Base-by-base conservation (phyloP, 2,797 vertebrate genomes). In the Falco columbarius region DNA sequence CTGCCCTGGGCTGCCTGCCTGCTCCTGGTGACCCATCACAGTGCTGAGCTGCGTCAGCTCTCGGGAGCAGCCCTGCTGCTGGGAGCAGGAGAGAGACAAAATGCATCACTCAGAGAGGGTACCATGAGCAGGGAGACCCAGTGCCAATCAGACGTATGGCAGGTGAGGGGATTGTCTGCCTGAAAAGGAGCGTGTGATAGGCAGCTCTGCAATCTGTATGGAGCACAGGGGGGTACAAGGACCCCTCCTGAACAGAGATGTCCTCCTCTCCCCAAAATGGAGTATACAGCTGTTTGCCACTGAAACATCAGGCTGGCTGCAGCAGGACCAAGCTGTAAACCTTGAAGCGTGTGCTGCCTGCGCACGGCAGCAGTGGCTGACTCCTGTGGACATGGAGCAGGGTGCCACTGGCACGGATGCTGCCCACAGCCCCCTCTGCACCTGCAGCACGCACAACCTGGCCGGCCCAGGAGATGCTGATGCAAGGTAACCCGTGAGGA, bases 331-430 rank as follows among this genome's bases (percentile, higher is more conserved):
- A 70, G 55, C 34, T 19, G 32, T 7, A 34, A 49, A 40, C 36
- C 61, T 44, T 65, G 1, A 27, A 26, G 52, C 1, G 52, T 7
- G 1, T 10, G 65, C 34, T 22, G 65, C 65, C 54, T 32, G 23
- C 18, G 7, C 22, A 8, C 36, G 61, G 49, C 65, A 72, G 22
- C 42, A 67, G 54, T 1, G 24, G n/a, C 47, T 0, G 11, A 26
- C 42, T 62, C 18, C 47, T 2, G 7, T 3, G 6, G 55, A 30
- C 70, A 7, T 0, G 0, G 66, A 51, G 54, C 46, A 29, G 0
- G 1, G 54, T 3, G 9, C 40, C 7, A 14, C 58, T 32, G 59
- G 58, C 58, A 58, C 0, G 0, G 26, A 42, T 0, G 1, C 52
- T 66, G 86, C 54, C 58, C 0, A 2, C n/a, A 34, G 40, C 21